Evolutionary conservation across 2,888 invertebrate genomes (phyloP).

Genomic region (Octonoba sinensis): DNA sequence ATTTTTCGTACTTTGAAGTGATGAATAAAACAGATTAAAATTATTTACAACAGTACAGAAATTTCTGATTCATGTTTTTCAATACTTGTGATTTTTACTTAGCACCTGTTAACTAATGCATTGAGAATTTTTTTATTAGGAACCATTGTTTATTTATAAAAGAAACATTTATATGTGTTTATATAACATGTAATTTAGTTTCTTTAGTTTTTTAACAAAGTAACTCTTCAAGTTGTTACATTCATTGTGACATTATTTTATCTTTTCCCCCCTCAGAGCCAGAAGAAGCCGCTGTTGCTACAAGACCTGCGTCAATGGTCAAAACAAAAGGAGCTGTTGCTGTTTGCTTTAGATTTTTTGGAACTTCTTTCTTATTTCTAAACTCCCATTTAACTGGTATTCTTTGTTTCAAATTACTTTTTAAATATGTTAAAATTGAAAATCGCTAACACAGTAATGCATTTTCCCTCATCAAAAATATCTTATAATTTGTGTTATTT

Average conservation of each 20-base stretch:
- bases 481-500: not conserved
- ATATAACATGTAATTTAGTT: too few species aligned
- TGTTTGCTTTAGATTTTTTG: conserved; percentile 91
- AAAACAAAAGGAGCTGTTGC: conserved; percentile 92
- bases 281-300: conserved; percentile 88
- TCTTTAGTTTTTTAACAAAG: too few species aligned
- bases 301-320: conserved; percentile 90
- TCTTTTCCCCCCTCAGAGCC: conserved; percentile 74
- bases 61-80: too few species aligned
- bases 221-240: not conserved
- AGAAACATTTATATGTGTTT: too few species aligned
- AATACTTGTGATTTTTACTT: too few species aligned
- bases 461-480: too few species aligned
- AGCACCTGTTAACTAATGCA: too few species aligned
- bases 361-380: conserved; percentile 93
- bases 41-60: too few species aligned
- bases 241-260: not conserved
- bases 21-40: too few species aligned
- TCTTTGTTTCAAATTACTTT: not conserved
- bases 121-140: too few species aligned
- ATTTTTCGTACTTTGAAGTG: too few species aligned
- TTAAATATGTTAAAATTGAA: not conserved
- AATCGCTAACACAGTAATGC: not conserved
- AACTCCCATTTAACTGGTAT: conserved; percentile 92
- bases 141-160: too few species aligned